A percentile compares a stretch with the other conserved stretches of the same genome.
These are phyloP conservation scores for Scatophagus argus DNA, from an alignment of 2,113 vertebrate genomes.

Conservation along the genomic window DNA sequence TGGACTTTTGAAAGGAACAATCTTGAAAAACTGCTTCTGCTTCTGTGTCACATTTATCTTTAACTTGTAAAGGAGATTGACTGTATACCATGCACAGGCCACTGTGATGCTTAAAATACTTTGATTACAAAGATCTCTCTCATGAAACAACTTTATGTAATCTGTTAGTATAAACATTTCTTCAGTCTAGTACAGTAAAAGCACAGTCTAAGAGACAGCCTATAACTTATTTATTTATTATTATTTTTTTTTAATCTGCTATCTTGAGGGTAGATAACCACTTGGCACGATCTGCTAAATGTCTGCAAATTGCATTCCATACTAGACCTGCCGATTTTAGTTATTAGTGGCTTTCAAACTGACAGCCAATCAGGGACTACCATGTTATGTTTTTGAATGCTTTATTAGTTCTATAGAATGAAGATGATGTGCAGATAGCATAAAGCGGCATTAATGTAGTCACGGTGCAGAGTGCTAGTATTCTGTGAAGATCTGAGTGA, in stretches of 20 bases:
- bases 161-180: background rate
- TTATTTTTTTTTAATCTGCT: background rate
- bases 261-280: background rate
- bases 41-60: slow-evolving; percentile 39
- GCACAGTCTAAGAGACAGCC: background rate
- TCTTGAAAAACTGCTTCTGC: slow-evolving; percentile 45
- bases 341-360: background rate
- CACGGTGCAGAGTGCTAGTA: background rate
- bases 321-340: background rate
- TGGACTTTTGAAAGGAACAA: slow-evolving; percentile 51
- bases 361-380: background rate
- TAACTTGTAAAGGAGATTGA: slow-evolving; percentile 32
- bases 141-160: background rate
- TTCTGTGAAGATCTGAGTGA: background rate
- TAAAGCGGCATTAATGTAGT: background rate
- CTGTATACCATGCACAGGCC: slow-evolving; percentile 26
- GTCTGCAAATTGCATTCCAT: background rate
- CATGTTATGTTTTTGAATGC: background rate
- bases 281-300: background rate
- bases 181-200: background rate
- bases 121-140: slow-evolving; percentile 28
- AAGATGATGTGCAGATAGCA: background rate
- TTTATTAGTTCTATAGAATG: too few species aligned
- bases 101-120: slow-evolving; percentile 41
- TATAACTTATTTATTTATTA: too few species aligned